Evolutionary conservation across 2,113 vertebrate genomes (phyloP), one percentile per base, ranked within the genome.

Genomic region (Anser brachyrhynchus): DNA sequence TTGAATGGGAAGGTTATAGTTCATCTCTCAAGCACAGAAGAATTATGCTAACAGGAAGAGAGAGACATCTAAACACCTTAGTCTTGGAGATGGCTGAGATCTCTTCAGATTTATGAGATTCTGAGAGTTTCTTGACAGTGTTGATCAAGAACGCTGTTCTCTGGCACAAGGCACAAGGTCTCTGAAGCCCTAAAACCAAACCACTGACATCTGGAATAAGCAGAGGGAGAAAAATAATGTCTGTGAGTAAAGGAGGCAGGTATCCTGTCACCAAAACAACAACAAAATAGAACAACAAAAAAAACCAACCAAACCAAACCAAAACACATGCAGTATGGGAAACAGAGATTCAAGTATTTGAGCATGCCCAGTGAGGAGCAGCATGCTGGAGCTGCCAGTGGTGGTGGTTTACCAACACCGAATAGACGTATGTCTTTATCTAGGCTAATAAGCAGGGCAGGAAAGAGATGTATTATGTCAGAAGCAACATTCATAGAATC

Each of bases 191-290:
- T 49, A 70, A 78, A 51, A 28, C 39, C 19, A 79, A 79, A 75
- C 18, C 10, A 10, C 21, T 57, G 29, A 4, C 59, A 69, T 41
- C 35, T 61, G 29, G 14, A 77, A 66, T 3, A 25, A 70, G 7
- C 8, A 70, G 55, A 65, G 6, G 18, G 12, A 70, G 28, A 66
- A 74, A 62, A 6, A 58, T 58, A 6, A 58, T 62, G 26, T 29
- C 37, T 58, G 7, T 46, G 6, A 62, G 49, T 66, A 82, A 77
- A 49, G 9, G 5, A 2, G 4, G 0, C 5, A 2, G 4, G 0
- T 5, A 8, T 66, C 35, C 10, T 84, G 35, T 65, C 33, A 61
- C 22, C 9, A 16, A 51, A 22, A 51, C 21, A 51, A 46, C 44
- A 46, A 51, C 21, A 23, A 51, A 51, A 51, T 22, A 51, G 22